These are phyloP conservation scores for Zaprionus gabonicus DNA, from an alignment of 1,140 invertebrate genomes.

Conservation along the genomic window DNA sequence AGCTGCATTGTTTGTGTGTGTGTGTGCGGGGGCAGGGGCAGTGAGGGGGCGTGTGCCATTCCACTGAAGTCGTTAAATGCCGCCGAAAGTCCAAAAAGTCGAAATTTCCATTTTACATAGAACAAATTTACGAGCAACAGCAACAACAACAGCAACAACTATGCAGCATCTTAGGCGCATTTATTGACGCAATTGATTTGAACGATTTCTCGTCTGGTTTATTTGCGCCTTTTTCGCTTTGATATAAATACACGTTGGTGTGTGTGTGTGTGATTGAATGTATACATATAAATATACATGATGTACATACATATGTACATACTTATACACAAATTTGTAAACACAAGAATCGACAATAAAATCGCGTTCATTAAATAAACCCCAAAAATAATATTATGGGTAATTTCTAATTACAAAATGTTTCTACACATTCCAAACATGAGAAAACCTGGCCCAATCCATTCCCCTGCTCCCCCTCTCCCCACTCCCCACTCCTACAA, in stretches of 20 bases:
- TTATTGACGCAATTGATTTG: slow-evolving; percentile 80
- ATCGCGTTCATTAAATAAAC: slow-evolving; percentile 44
- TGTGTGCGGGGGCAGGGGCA: neutral
- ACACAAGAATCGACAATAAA: slow-evolving; percentile 62
- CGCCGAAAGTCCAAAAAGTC: slow-evolving; percentile 38
- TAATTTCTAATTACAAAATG: slow-evolving; percentile 68
- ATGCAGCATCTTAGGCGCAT: slow-evolving; percentile 50
- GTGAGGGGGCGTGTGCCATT: slow-evolving; percentile 40
- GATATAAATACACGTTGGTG: slow-evolving; percentile 41
- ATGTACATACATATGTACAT: slow-evolving; percentile 13
- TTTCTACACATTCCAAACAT: neutral
- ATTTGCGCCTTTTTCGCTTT: slow-evolving; percentile 63
- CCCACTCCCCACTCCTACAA: neutral
- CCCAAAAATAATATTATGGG: slow-evolving; percentile 26
- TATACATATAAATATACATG: slow-evolving; percentile 13
- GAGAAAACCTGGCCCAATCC: slow-evolving; percentile 27
- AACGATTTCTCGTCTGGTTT: slow-evolving; percentile 47
- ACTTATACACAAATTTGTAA: slow-evolving; percentile 56
- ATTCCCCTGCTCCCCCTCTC: neutral
- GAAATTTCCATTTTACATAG: slow-evolving; percentile 47
- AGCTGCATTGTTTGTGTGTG: slow-evolving; percentile 55
- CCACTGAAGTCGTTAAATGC: slow-evolving; percentile 67
- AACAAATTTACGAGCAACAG: slow-evolving; percentile 61
- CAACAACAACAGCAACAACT: slow-evolving; percentile 32
- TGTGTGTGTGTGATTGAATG: slow-evolving; percentile 1